Base-by-base conservation (phyloP, 2,113 vertebrate genomes). In the Panthera tigris region DNA sequence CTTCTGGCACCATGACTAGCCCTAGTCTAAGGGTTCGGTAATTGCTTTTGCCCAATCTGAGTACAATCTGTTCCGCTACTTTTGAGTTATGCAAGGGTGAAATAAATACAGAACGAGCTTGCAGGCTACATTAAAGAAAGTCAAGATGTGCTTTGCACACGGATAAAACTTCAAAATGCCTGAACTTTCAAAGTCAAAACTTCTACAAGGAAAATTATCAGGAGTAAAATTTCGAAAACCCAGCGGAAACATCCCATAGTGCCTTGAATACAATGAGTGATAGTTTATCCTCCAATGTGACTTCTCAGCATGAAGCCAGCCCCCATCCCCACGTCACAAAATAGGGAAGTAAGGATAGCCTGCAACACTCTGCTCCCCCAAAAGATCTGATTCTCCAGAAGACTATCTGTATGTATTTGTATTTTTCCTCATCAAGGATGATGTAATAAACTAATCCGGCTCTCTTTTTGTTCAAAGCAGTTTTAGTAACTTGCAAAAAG, bases 21-120 rank as follows among this genome's bases (percentile, higher is more conserved):
- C 69, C 45, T 57, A 57, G 65, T 92, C 68, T 83, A 63, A 93
- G 73, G 33, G 65, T 89, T 95, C 94, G 63, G 83, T 95, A 96
- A 97, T 97, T 97, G 92, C 95, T 92, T 97, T 82, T 96, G 63
- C 79, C 57, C 84, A 95, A 96, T 95, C 95, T 95, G 94, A 97
- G 82, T 36, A 93, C 55, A 94, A 87, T 98, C 90, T 94, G 96
- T 97, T 90, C 87, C 3, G 3, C 79, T 81, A 91, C 84, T 97
- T 96, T 80, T 95, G 91, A 94, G 91, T 76, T 96, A 96, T 95
- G 85, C 85, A 87, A 96, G 85, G 76, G 63, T 93, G 89, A 96
- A 95, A 95, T 97, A 96, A 79, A 97, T 83, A 48, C 88, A 82
- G 76, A 78, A 80, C 63, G 48, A 86, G 61, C 89, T 91, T 94